A percentile compares a stretch with the other conserved stretches of the same genome.
Conservation (phyloP, 2,888 invertebrate species). For the Belgica antarctica region DNA sequence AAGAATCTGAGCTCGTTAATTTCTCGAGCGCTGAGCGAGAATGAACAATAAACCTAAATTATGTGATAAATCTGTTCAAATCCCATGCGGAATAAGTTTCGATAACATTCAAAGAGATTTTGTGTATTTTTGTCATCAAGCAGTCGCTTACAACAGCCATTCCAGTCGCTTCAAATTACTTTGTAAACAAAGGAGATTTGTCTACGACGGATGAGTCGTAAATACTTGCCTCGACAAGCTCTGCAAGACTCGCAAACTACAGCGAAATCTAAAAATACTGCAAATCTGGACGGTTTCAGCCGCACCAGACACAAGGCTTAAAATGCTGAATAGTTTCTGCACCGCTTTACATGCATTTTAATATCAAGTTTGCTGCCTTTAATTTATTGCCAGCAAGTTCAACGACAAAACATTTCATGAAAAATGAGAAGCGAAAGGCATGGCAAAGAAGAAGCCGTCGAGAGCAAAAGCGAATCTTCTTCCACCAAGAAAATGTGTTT, state of each 20-base stretch:
- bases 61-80: neutral
- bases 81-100: no score
- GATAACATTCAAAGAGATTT: neutral
- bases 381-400: constrained; percentile 3
- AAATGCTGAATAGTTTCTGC: neutral
- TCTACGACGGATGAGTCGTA: neutral
- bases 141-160: neutral
- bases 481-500: neutral
- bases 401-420: neutral
- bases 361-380: neutral
- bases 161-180: neutral
- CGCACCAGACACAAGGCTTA: neutral
- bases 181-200: neutral
- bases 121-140: neutral
- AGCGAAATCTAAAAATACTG: neutral
- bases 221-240: neutral
- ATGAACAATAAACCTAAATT: neutral
- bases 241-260: neutral
- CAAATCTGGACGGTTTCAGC: neutral
- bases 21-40: neutral
- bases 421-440: neutral
- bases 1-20: neutral
- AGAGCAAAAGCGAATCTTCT: neutral
- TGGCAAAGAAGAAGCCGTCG: constrained; percentile 1
- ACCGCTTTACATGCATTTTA: neutral